Evolutionary conservation across 2,888 invertebrate species (phyloP).

Genomic region (Molanna angustata): DNA sequence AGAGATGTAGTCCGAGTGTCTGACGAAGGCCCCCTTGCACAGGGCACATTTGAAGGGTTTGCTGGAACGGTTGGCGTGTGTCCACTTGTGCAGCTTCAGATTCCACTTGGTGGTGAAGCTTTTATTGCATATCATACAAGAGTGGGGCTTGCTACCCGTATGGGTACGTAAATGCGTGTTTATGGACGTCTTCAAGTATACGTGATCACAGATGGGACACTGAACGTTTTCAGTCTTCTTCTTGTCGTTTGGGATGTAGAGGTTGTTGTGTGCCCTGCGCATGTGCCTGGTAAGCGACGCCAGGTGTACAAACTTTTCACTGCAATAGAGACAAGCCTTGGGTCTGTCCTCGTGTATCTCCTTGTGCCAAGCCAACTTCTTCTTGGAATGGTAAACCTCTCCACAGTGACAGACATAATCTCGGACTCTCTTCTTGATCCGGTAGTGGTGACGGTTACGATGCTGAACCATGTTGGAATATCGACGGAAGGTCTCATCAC

Average conservation of each 20-base stretch:
- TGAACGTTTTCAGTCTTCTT: slow-evolving; percentile 66
- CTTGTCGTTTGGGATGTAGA: slow-evolving; percentile 63
- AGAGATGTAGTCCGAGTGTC: slow-evolving; percentile 75
- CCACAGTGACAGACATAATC: slow-evolving; percentile 79
- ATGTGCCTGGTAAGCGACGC: slow-evolving; percentile 82
- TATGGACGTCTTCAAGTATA: slow-evolving; percentile 75
- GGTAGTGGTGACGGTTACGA: slow-evolving; percentile 73
- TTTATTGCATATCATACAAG: slow-evolving; percentile 81
- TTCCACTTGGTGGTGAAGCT: slow-evolving; percentile 89
- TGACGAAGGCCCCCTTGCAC: slow-evolving; percentile 82
- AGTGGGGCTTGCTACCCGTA: slow-evolving; percentile 71
- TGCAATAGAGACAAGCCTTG: slow-evolving; percentile 80
- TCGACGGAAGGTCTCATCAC: slow-evolving; percentile 76
- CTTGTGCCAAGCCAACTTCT: slow-evolving; percentile 81
- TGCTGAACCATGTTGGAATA: slow-evolving; percentile 85
- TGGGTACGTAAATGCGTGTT: slow-evolving; percentile 79
- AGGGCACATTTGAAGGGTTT: slow-evolving; percentile 83
- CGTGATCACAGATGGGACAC: slow-evolving; percentile 76
- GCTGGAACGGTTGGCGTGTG: slow-evolving; percentile 77
- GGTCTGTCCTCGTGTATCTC: slow-evolving; percentile 82
- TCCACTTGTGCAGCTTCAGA: slow-evolving; percentile 85
- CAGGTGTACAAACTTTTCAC: slow-evolving; percentile 82
- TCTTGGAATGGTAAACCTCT: slow-evolving; percentile 77
- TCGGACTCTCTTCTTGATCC: slow-evolving; percentile 63
- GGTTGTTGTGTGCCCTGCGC: slow-evolving; percentile 74